A percentile compares a stretch with the other conserved stretches of the same genome.
Conservation (phyloP, 2,797 vertebrate species). For the Jordanella pulchra region DNA sequence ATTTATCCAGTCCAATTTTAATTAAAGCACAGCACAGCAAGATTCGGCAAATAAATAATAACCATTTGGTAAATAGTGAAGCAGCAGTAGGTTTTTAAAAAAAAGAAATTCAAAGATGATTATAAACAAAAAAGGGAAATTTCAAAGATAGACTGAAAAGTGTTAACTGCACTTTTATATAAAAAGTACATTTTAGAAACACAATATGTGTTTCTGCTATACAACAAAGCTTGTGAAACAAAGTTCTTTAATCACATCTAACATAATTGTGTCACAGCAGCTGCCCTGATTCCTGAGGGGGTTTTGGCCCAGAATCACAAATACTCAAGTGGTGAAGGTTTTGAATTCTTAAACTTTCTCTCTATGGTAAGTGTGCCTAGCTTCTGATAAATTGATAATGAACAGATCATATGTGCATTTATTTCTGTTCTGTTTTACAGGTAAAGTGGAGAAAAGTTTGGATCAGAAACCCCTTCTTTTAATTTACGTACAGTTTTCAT, state of each 20-base stretch:
- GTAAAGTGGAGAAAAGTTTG: background rate
- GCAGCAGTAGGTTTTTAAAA: background rate
- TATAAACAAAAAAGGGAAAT: background rate
- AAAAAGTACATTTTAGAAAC: too few species aligned
- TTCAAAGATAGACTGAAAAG: too few species aligned
- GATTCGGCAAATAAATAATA: background rate
- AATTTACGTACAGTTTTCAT: constrained; percentile 1
- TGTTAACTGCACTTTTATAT: background rate
- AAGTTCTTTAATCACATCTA: background rate
- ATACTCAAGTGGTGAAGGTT: background rate
- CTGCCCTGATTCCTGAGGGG: background rate
- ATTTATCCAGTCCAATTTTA: background rate
- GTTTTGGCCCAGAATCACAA: background rate
- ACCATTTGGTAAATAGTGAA: background rate
- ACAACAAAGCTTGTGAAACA: too few species aligned
- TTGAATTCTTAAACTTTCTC: background rate
- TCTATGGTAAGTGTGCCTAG: background rate
- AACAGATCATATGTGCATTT: background rate
- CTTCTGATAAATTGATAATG: background rate
- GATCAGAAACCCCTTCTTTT: background rate
- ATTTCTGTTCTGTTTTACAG: background rate
- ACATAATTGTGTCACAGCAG: background rate
- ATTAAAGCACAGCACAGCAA: background rate
- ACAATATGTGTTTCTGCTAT: background rate
- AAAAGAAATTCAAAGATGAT: too few species aligned